phyloP scores from a whole-genome alignment of 2,113 vertebrate genomes.

The Cyprinodon tularosa region DNA sequence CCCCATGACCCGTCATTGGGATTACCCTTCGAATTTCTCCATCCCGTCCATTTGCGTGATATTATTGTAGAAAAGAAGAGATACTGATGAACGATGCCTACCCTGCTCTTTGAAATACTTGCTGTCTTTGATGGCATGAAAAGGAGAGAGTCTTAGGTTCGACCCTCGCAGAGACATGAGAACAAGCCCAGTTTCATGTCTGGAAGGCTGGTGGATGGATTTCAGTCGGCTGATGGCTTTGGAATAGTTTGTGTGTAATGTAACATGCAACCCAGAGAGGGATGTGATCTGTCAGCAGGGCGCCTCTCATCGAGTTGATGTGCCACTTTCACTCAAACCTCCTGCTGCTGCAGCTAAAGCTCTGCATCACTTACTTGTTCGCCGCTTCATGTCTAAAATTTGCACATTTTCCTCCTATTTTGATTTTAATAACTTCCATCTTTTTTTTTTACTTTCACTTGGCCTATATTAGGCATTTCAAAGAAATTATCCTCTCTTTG shows the following conservation, averaged over 20 bases:
- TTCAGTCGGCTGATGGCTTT: constrained; percentile 39
- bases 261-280: constrained; percentile 34
- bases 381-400: constrained; percentile 8
- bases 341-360: constrained; percentile 19
- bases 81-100: constrained; percentile 25
- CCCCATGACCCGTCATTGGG: constrained; percentile 14
- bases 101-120: constrained; percentile 6
- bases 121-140: constrained; percentile 17
- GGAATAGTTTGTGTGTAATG: constrained; percentile 54
- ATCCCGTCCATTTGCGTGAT: constrained; percentile 27
- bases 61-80: constrained; percentile 20
- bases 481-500: constrained; percentile 42
- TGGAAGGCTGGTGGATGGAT: constrained; percentile 49
- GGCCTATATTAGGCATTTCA: constrained; percentile 50
- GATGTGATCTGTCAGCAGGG: constrained; percentile 45
- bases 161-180: neutral
- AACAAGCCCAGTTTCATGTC: constrained; percentile 29
- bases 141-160: neutral
- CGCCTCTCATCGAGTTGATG: constrained; percentile 43
- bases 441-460: constrained; percentile 20
- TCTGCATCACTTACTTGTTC: constrained; percentile 5
- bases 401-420: constrained; percentile 6
- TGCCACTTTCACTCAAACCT: constrained; percentile 22
- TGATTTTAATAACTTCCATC: neutral
- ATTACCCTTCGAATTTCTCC: constrained; percentile 26